Evolutionary conservation across 2,888 invertebrate species (phyloP), one percentile per base, ranked within the genome.

Genomic region (Eulithis testata): DNA sequence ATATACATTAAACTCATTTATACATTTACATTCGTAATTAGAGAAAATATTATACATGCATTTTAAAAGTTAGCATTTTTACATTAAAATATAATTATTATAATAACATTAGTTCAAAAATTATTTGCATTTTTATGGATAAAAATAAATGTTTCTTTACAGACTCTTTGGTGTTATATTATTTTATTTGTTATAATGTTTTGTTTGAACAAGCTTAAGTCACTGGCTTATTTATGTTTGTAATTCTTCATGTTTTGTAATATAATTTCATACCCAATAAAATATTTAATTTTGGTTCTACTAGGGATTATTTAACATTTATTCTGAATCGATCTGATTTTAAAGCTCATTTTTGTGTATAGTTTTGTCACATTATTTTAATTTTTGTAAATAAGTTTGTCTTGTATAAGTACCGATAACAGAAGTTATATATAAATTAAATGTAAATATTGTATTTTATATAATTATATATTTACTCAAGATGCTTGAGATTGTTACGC

Each of bases 401-500:
- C n/a, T 56, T 77, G 76, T 77, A 66, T 69, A 73, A 76, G 75
- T 78, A 71, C 73, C 73, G 67, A 74, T 76, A 72, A 73, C 74
- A 75, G 74, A 73, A 40, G 40, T 53, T 60, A 14, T 70, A 70
- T 71, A 69, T 70, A 69, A 76, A 72, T 78, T 77, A 70, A 76
- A 71, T 88, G 87, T 88, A 88, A 87, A 87, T 89, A 89, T 82
- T 81, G 84, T 86, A 85, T 84, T 85, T 84, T 84, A 54, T 60
- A 62, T 61, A 58, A 37, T 61, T 64, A 73, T 74, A 82, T 80
- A 62, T 77, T 75, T 70, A 79, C 84, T 85, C 86, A 84, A 85
- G 82, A 69, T 78, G 80, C 82, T 86, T 87, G 86, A 79, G 83
- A 68, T 75, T 75, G 74, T 64, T 75, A 76, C 62, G 78, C 75